phyloP scores from a whole-genome alignment of 2,113 vertebrate species.

The Psettodes erumei region DNA sequence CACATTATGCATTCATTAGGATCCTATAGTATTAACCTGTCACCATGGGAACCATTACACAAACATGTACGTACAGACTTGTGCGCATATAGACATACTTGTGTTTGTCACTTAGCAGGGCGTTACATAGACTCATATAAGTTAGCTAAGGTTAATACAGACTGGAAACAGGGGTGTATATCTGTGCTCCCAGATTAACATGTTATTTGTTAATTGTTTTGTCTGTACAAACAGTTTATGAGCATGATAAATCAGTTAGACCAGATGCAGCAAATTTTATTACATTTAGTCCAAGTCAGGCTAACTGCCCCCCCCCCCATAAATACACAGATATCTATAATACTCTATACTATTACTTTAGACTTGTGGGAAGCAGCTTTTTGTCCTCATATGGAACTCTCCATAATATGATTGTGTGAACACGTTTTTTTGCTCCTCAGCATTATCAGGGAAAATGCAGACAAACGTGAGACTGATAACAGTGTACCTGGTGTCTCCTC shows the following conservation, averaged over 20 bases:
- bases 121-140: too few species aligned
- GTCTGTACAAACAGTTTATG: background rate
- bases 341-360: background rate
- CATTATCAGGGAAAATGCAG: background rate
- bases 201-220: background rate
- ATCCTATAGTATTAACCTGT: constrained; percentile 5
- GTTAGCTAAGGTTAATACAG: too few species aligned
- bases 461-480: background rate
- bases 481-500: background rate
- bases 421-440: background rate
- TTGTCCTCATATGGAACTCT: background rate
- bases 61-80: background rate
- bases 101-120: background rate
- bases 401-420: background rate
- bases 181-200: too few species aligned
- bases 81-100: background rate
- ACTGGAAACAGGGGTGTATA: too few species aligned
- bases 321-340: too few species aligned
- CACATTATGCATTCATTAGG: constrained; percentile 24
- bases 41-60: constrained; percentile 1
- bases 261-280: background rate
- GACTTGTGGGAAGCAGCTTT: background rate
- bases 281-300: too few species aligned
- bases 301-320: background rate
- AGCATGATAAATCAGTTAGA: background rate